Conservation (phyloP, 2,888 invertebrate genomes). For the Cryptosula pallasiana region DNA sequence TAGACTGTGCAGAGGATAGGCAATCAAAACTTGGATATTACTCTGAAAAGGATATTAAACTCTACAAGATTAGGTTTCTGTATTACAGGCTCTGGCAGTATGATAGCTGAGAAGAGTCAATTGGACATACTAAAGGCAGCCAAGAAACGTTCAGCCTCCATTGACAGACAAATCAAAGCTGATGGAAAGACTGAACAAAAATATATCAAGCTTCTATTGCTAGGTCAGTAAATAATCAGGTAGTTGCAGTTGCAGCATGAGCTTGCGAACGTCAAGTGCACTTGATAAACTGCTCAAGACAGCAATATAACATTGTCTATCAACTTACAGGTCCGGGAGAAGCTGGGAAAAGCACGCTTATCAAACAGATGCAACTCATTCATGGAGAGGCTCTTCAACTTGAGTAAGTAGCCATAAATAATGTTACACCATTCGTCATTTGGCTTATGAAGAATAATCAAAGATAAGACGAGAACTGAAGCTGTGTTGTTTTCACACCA, state of each 20-base stretch:
- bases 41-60: background rate
- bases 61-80: background rate
- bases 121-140: background rate
- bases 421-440: too few relatives aligned
- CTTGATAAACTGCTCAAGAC: too few relatives aligned
- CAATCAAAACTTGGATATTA: background rate
- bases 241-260: too few relatives aligned
- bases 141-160: background rate
- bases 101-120: background rate
- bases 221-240: conserved; percentile 34
- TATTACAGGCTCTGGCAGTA: background rate
- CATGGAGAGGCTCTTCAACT: conserved; percentile 72
- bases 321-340: conserved; percentile 65
- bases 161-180: conserved; percentile 31
- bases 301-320: too few relatives aligned
- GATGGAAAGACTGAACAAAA: conserved; percentile 37
- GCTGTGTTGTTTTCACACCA: too few relatives aligned
- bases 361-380: conserved; percentile 80
- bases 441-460: too few relatives aligned
- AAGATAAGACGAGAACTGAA: too few relatives aligned
- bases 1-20: background rate
- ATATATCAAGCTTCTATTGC: conserved; percentile 35
- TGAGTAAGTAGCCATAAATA: conserved; percentile 58
- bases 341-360: conserved; percentile 77
- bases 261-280: too few relatives aligned